A percentile compares a stretch with the other conserved stretches of the same genome.
Conservation (phyloP, 2,888 invertebrate genomes). For the Cloeon dipterum region DNA sequence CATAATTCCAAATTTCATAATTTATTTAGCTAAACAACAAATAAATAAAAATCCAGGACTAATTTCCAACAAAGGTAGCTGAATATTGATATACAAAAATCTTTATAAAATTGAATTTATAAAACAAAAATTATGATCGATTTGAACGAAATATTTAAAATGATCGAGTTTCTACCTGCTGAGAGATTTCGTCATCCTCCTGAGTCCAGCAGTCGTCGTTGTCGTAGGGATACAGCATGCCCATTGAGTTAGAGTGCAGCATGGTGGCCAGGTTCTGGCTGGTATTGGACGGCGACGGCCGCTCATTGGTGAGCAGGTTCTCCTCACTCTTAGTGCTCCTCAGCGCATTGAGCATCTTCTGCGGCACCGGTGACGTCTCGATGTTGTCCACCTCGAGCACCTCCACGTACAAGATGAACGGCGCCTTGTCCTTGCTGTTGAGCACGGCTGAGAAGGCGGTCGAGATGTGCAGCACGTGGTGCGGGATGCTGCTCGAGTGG, state of each 20-base stretch:
- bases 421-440: constrained; percentile 97
- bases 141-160: no score
- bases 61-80: no score
- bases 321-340: constrained; percentile 89
- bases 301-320: constrained; percentile 33
- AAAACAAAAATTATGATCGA: constrained; percentile 3
- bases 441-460: constrained; percentile 93
- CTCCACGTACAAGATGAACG: constrained; percentile 95
- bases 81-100: no score
- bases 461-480: constrained; percentile 90
- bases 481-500: constrained; percentile 49
- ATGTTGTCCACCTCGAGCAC: constrained; percentile 73
- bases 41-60: no score
- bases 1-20: no score
- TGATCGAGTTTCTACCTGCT: constrained; percentile 30
- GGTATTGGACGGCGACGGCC: constrained; percentile 12
- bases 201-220: constrained; percentile 77
- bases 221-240: constrained; percentile 17
- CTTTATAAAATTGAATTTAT: constrained; percentile 3
- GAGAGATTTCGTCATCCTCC: constrained; percentile 83
- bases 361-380: constrained; percentile 63
- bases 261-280: constrained; percentile 11
- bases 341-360: constrained; percentile 68
- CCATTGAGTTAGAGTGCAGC: background rate
- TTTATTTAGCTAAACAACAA: no score